A percentile compares a stretch with the other conserved stretches of the same genome.
Conservation (phyloP, 2,113 vertebrate species). For the Thymallus thymallus region DNA sequence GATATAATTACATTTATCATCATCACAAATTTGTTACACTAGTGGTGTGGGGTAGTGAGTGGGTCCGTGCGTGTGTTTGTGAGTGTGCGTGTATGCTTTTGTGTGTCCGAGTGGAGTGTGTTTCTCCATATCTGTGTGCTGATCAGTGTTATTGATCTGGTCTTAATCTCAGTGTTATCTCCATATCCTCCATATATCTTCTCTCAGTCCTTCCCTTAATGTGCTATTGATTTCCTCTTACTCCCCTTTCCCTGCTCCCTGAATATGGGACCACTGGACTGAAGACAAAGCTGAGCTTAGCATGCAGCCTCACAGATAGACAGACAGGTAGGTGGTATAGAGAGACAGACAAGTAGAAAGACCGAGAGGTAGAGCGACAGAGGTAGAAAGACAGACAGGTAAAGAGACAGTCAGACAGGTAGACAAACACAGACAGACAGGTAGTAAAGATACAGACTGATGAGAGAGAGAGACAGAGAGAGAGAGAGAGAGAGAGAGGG, state of each 20-base stretch:
- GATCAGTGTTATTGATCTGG: too few relatives aligned
- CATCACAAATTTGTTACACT: background rate
- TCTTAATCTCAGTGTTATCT: too few relatives aligned
- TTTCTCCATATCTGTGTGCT: too few relatives aligned
- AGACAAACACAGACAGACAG: too few relatives aligned
- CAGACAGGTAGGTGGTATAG: background rate
- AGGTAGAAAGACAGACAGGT: background rate
- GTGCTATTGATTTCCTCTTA: too few relatives aligned
- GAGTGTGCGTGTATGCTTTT: background rate
- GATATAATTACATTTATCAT: conserved; percentile 4
- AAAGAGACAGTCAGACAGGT: background rate
- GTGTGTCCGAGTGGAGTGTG: background rate
- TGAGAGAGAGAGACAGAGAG: background rate
- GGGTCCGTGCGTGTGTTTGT: background rate
- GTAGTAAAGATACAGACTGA: too few relatives aligned
- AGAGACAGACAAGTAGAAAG: background rate
- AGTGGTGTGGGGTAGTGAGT: background rate
- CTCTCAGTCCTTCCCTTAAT: too few relatives aligned
- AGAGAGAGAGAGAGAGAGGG: background rate
- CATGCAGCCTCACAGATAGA: too few relatives aligned
- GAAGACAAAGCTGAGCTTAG: too few relatives aligned
- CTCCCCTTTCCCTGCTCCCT: too few relatives aligned
- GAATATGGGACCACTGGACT: too few relatives aligned
- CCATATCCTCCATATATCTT: too few relatives aligned
- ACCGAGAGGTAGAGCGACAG: background rate